Percentiles rank a stretch among this genome's conserved stretches.
These are phyloP conservation scores for Agrochola circellaris DNA, from an alignment of 2,888 invertebrate species.

Conservation along the genomic window DNA sequence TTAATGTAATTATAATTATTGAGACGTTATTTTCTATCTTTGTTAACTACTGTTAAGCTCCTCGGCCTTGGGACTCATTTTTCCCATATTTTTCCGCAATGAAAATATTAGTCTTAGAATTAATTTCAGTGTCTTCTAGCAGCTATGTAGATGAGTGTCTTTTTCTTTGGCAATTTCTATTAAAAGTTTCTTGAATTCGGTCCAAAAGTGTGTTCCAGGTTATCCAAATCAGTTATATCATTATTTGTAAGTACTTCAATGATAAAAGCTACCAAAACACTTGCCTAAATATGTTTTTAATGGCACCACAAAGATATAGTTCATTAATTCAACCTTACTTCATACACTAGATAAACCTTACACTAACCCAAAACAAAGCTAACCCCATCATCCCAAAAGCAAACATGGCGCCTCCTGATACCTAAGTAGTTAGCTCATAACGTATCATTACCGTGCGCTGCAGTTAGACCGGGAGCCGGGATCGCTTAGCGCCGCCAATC, in stretches of 20 bases:
- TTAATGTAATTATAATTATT: neutral
- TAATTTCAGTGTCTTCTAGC: neutral
- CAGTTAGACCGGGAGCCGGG: constrained; percentile 51
- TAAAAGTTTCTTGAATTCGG: too few relatives aligned
- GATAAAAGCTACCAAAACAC: neutral
- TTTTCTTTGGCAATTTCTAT: neutral
- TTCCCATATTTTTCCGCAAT: neutral
- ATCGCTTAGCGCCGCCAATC: constrained; percentile 55
- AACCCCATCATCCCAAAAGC: constrained; percentile 26
- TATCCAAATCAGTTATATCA: neutral
- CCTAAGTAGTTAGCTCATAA: constrained; percentile 45
- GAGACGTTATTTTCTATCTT: neutral
- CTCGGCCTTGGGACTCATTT: neutral
- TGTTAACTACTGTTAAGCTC: neutral
- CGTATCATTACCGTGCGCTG: constrained; percentile 57
- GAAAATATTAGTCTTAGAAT: neutral
- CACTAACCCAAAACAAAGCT: neutral
- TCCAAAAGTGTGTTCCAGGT: neutral
- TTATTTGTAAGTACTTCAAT: neutral
- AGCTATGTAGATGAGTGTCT: neutral
- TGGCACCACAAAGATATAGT: neutral
- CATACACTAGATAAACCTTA: neutral
- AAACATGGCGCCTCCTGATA: constrained; percentile 25
- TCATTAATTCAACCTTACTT: neutral
- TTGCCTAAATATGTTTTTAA: neutral